phyloP scores from a whole-genome alignment of 2,797 vertebrate genomes.

The Crenichthys baileyi region DNA sequence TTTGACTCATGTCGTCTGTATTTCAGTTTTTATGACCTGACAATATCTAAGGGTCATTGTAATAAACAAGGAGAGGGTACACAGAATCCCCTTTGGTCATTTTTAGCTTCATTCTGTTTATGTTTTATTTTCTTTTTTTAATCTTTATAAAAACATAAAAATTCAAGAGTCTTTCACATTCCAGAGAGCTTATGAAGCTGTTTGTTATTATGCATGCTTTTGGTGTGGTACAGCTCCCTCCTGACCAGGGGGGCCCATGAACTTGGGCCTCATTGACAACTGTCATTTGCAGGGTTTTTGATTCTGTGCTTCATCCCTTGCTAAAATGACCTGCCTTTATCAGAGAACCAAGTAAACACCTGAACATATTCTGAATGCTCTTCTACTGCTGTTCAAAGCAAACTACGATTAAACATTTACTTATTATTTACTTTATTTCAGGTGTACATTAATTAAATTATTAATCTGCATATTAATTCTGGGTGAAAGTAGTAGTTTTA shows the following conservation, averaged over 20 bases:
- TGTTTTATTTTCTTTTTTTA: slow-evolving; percentile 24
- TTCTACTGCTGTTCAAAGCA: no score
- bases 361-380: no score
- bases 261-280: slow-evolving; percentile 45
- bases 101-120: slow-evolving; percentile 6
- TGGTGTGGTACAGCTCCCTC: slow-evolving; percentile 44
- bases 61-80: slow-evolving; percentile 28
- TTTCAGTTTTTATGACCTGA: slow-evolving; percentile 21
- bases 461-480: no score
- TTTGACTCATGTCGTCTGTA: slow-evolving; percentile 26
- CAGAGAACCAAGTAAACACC: no score
- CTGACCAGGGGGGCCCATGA: slow-evolving; percentile 33
- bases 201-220: slow-evolving; percentile 72
- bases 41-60: background rate
- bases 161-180: slow-evolving; percentile 58
- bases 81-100: slow-evolving; percentile 1
- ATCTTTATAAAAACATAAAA: slow-evolving; percentile 42
- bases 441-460: no score
- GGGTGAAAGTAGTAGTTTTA: no score
- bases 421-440: no score
- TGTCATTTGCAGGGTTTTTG: slow-evolving; percentile 67
- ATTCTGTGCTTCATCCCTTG: slow-evolving; percentile 65
- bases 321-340: slow-evolving; percentile 33
- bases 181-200: slow-evolving; percentile 46
- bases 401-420: no score